These are phyloP conservation scores for Sepiola atlantica DNA, from an alignment of 2,888 invertebrate species.

Conservation along the genomic window DNA sequence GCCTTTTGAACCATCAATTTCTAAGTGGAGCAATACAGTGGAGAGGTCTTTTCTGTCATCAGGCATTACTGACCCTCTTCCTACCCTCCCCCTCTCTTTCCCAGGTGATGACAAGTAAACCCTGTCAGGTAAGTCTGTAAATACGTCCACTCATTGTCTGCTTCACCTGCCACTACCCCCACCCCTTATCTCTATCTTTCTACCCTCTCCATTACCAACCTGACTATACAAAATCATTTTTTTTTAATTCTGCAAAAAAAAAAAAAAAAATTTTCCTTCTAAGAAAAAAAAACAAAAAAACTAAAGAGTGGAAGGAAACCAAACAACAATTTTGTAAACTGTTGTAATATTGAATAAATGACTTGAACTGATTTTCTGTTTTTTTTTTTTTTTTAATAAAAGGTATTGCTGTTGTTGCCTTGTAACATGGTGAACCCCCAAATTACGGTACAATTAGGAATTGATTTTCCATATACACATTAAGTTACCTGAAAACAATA, in stretches of 20 bases:
- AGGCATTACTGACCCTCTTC: not conserved
- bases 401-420: too few relatives aligned
- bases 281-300: too few relatives aligned
- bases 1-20: not conserved
- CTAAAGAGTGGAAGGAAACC: not conserved
- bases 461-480: too few relatives aligned
- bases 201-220: not conserved
- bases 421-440: too few relatives aligned
- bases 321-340: constrained; percentile 46
- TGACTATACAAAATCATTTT: not conserved
- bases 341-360: constrained; percentile 48
- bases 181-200: too few relatives aligned
- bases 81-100: not conserved
- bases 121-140: constrained; percentile 45
- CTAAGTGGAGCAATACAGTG: not conserved
- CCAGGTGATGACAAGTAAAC: constrained; percentile 8
- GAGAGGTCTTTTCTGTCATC: not conserved
- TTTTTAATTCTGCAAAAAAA: not conserved
- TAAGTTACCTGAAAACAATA: too few relatives aligned
- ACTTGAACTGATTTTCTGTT: not conserved
- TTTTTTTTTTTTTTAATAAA: not conserved
- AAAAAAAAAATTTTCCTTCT: not conserved
- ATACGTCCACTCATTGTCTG: constrained; percentile 46
- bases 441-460: too few relatives aligned
- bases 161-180: not conserved